Conservation (phyloP, 2,113 vertebrate genomes). For the Charina bottae region DNA sequence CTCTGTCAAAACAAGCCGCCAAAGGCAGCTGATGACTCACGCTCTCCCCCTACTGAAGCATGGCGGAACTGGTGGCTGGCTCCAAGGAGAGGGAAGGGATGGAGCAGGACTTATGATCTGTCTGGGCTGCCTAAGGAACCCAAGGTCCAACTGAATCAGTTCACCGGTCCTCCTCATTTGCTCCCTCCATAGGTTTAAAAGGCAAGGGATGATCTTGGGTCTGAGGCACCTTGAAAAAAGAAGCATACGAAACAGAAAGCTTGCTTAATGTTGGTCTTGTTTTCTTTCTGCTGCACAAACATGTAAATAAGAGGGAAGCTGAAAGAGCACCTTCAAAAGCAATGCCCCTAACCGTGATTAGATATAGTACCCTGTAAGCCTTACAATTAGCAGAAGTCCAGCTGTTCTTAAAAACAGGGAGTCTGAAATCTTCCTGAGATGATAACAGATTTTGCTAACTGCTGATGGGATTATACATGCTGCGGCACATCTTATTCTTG, state of each 20-base stretch:
- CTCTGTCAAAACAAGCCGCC: conserved; percentile 20
- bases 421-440: not conserved
- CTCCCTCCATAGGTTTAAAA: not conserved
- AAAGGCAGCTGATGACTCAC: not conserved
- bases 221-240: not conserved
- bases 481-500: conserved; percentile 47
- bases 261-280: fast-evolving
- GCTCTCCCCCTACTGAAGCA: conserved; percentile 62
- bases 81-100: fast-evolving
- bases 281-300: not conserved
- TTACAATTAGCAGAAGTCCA: not conserved
- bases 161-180: not conserved
- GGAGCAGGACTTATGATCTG: fast-evolving
- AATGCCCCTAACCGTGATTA: not conserved
- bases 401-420: not conserved
- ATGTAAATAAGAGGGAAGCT: fast-evolving
- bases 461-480: conserved; percentile 6
- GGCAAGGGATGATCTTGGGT: fast-evolving
- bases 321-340: fast-evolving
- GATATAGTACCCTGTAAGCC: fast-evolving
- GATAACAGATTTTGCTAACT: not conserved
- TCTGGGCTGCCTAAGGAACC: not conserved
- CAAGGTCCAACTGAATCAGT: fast-evolving
- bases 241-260: fast-evolving
- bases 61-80: not conserved